Base-by-base conservation (phyloP, 1,140 invertebrate genomes). In the Eriosoma lanigerum region DNA sequence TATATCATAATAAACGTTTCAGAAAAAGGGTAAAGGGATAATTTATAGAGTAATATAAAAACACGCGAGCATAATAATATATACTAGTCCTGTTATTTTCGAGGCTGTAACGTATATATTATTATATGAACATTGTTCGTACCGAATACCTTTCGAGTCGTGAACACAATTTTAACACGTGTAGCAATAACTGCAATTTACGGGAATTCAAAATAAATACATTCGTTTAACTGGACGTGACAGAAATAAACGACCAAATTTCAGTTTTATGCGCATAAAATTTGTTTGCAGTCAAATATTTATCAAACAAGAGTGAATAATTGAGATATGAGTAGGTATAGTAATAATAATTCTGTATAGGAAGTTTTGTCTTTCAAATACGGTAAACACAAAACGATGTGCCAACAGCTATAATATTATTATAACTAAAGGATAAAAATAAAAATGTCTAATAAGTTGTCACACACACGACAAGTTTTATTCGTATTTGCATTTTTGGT, bases 81-180 rank as follows among this genome's bases (percentile, higher is more conserved):
- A 29, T 29, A 29, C 17, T 19, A 58, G 6, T 13, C 8, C 56
- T 38, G 32, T 38, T 60, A 29, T 26, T 15, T 60, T 17, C 1
- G 15, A 60, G 26, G 15, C 15, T 13, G 6, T 1, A 38, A 38
- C 32, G 32, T 4, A 38, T 8, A 38, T 54, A 54, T 54, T 5
- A 17, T 52, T 52, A 52, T 52, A 19, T 19, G 19, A 12, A 38
- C 38, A 64, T n/a, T 64, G 62, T 64, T 44, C 62, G 0, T 38
- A 9, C 29, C 32, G 32, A 38, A 38, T 38, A 38, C 32, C 32
- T 3, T 48, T 48, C 46, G 46, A 48, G 13, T 48, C 12, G 1
- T 68, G n/a, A 68, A 68, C 38, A n/a, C 24, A 68, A 68, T 68
- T 68, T 44, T 32, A 68, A 68, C 64, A 46, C 38, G 38, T 68